These are phyloP conservation scores for Bathynomus jamesi DNA, from an alignment of 1,140 invertebrate genomes.

Conservation along the genomic window DNA sequence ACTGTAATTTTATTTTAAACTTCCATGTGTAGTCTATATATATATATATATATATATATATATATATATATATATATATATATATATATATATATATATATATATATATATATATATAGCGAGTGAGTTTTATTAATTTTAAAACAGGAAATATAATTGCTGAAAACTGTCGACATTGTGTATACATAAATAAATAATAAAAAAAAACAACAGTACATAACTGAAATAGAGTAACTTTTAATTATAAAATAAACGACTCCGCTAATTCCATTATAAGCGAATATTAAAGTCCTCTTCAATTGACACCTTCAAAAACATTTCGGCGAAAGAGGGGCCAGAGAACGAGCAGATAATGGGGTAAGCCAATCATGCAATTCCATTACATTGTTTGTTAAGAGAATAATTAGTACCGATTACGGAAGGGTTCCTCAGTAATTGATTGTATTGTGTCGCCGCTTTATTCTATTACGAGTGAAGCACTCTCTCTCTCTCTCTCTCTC, in stretches of 20 bases:
- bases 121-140: background rate
- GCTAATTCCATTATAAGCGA: no score
- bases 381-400: background rate
- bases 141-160: no score
- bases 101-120: background rate
- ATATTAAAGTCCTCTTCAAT: no score
- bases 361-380: background rate
- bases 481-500: constrained; percentile 15
- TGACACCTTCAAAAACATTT: no score
- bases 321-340: background rate
- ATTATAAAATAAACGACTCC: no score
- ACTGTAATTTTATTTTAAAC: background rate
- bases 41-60: constrained; percentile 4
- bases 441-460: background rate
- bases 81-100: background rate
- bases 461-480: background rate
- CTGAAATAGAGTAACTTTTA: no score
- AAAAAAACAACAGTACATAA: no score
- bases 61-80: background rate
- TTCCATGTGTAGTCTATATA: background rate
- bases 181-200: no score
- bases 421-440: background rate
- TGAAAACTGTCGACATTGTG: no score
- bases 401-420: background rate
- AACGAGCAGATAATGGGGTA: background rate